Evolutionary conservation across 1,140 invertebrate species (phyloP).

Genomic region (Heliconius eleuchia): DNA sequence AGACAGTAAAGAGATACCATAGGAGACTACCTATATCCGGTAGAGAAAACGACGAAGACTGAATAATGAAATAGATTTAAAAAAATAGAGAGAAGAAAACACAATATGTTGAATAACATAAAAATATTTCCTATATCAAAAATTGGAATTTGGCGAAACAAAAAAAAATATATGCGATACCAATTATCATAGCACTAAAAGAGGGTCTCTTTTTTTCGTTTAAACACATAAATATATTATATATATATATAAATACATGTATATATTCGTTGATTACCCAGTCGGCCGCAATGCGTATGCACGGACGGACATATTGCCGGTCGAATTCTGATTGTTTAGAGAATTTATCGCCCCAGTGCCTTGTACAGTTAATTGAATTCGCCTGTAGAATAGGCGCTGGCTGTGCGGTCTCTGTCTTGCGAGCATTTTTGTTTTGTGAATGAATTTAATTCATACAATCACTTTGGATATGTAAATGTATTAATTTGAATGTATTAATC

Average conservation of each 20-base stretch:
- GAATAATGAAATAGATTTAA: too few relatives aligned
- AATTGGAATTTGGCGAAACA: not conserved
- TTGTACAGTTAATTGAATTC: conserved; percentile 81
- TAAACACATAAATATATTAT: not conserved
- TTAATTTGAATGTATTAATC: not conserved
- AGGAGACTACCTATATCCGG: too few relatives aligned
- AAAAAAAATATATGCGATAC: not conserved
- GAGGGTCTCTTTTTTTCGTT: not conserved
- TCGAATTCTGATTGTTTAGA: conserved; percentile 81
- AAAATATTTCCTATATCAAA: not conserved
- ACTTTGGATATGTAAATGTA: conserved; percentile 1
- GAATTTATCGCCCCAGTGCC: conserved; percentile 78
- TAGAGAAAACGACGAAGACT: too few relatives aligned
- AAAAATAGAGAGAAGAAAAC: too few relatives aligned
- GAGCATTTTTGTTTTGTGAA: conserved; percentile 56
- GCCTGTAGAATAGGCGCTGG: conserved; percentile 72
- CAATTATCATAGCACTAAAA: not conserved
- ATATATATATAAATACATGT: not conserved
- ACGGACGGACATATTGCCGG: conserved; percentile 77
- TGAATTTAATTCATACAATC: conserved; percentile 29
- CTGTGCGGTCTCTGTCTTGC: conserved; percentile 65
- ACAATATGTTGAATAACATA: not conserved
- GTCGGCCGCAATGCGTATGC: conserved; percentile 76
- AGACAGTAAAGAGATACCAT: too few relatives aligned
- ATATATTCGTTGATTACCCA: conserved; percentile 78